Conservation (phyloP, 2,113 vertebrate species). For the Cyphomyrus discorhynchus region DNA sequence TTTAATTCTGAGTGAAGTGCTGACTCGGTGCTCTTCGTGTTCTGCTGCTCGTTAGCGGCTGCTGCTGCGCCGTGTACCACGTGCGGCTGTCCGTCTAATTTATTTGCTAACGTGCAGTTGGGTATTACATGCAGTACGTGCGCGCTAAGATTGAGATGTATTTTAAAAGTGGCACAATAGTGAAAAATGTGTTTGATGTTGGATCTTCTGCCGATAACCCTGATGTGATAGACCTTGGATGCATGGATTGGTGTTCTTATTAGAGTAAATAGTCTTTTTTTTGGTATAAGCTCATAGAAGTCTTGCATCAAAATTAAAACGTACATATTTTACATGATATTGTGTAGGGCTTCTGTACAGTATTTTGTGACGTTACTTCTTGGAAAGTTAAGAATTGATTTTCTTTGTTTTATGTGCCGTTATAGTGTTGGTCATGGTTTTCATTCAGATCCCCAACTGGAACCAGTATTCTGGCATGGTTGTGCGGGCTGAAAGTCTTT, state of each 20-base stretch:
- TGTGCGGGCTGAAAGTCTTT: not conserved
- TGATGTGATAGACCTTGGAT: not conserved
- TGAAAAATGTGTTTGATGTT: not conserved
- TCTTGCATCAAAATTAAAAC: not conserved
- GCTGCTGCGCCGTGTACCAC: not conserved
- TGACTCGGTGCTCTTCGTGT: not conserved
- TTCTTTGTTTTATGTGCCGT: not conserved
- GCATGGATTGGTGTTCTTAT: not conserved
- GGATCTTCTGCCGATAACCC: not conserved
- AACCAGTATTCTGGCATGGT: not conserved
- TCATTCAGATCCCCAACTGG: not conserved
- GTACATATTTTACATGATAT: not conserved
- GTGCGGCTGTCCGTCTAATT: not conserved
- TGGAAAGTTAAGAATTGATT: not conserved
- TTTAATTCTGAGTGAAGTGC: not conserved
- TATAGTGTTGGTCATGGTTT: not conserved
- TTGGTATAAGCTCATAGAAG: not conserved
- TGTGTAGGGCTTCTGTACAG: not conserved
- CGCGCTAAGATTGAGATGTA: not conserved
- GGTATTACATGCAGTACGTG: not conserved
- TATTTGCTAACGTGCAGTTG: not conserved
- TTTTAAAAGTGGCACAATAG: not conserved
- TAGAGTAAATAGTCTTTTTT: not conserved
- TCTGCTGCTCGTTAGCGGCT: not conserved
- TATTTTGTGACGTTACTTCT: not conserved